These are phyloP conservation scores for Herpetotheres cachinnans DNA, from an alignment of 2,113 vertebrate genomes.

Conservation along the genomic window DNA sequence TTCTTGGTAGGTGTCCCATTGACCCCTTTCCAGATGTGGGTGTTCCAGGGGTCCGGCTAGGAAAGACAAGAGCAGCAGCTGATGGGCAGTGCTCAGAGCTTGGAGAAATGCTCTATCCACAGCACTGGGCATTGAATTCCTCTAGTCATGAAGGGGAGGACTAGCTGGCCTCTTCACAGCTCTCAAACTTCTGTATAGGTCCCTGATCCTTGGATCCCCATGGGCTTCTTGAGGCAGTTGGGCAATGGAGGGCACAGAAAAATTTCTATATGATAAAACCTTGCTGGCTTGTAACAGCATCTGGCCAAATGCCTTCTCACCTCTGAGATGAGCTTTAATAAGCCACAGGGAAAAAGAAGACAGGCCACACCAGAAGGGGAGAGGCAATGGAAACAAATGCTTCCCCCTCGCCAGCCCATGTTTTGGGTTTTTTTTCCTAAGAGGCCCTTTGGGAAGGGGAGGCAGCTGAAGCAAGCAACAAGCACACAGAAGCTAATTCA, in stretches of 20 bases:
- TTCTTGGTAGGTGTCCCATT: conserved; percentile 98
- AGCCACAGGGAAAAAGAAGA: not conserved
- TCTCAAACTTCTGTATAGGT: not conserved
- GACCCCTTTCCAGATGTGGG: conserved; percentile 91
- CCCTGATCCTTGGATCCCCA: not conserved
- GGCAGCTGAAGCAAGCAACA: not conserved
- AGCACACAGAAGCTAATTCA: not conserved
- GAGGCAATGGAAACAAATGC: not conserved
- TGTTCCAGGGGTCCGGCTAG: conserved; percentile 94
- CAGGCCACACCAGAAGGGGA: not conserved
- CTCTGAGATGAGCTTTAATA: not conserved
- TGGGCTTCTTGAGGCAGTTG: not conserved
- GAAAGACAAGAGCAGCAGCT: not conserved
- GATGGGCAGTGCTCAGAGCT: not conserved
- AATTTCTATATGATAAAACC: not conserved
- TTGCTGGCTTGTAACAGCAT: not conserved
- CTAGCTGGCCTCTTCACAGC: not conserved
- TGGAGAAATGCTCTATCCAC: not conserved
- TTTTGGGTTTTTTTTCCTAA: not conserved
- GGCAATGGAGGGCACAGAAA: not conserved
- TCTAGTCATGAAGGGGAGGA: not conserved
- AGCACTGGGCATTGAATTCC: not conserved
- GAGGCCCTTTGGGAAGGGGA: not conserved
- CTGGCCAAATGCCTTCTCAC: not conserved
- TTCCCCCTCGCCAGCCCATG: not conserved